Base-by-base conservation (phyloP, 2,888 invertebrate species). In the Leucophenga montana region DNA sequence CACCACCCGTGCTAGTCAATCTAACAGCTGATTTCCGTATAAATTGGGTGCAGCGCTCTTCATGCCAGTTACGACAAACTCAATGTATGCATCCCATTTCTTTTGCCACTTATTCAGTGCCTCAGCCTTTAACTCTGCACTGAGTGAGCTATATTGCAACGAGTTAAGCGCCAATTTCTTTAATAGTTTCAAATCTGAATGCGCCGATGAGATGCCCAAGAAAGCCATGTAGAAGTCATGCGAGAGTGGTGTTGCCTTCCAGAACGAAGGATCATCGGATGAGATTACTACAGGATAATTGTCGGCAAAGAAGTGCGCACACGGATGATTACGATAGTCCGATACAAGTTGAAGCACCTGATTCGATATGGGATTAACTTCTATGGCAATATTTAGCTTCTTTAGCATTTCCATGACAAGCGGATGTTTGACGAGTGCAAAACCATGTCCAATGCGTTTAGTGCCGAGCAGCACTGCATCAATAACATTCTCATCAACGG, bases 141-240 rank as follows among this genome's bases (percentile, higher is more conserved):
- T 87, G 82, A 95, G 86, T 1, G 92, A 90, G 81, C 94, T 94
- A 83, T 93, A 94, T 27, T 89, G 88, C 31, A 95, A 89, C 0
- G 95, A 95, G 84, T 95, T 95, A 0, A 92, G 78, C 0, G 94
- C 94, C 61, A 95, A 88, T 75, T 93, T 91, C 84, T 95, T 95
- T 27, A 96, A 89, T 67, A 94, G 88, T 71, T 92, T 91, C 66
- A 95, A 85, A 76, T 95, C 95, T 0, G 92, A 90, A 20, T 90
- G 89, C 50, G 90, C 90, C 39, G 93, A 93, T 22, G 94, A 93
- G 31, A 95, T 92, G 0, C 93, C 94, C 85, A 95, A 90, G 78
- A 95, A 95, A 0, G 93, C 93, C 50, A 94, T 91, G 84, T 95
- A 95, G 85, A 93, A 94, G 81, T 96, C 95, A 77, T 94, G 93